Evolutionary conservation across 2,888 invertebrate genomes (phyloP), one percentile per base, ranked within the genome.

Genomic region (Micoletzkya japonica): DNA sequence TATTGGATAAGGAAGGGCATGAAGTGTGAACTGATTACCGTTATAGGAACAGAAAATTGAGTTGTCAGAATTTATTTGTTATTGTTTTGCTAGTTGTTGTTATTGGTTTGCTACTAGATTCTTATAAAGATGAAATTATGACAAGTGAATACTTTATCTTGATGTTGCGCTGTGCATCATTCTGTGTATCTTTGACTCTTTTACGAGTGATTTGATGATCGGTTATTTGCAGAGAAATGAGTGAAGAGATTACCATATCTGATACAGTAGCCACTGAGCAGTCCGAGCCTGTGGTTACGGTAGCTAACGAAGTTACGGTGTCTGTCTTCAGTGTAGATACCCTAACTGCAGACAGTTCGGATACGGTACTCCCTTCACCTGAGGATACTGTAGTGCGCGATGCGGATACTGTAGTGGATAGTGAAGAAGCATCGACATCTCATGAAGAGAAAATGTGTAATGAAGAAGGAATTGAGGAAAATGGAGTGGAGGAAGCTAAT

Each of bases 1-100:
- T 63, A 75, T 58, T 72, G 70, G 52, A 73, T 52, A 61, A 58
- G 72, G 57, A 63, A 59, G 57, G 50, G 52, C 50, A 56, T 10
- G 32, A 28, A 54, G 56, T 57, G 26, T 44, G 44, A 34, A 4
- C 7, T 68, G n/a, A n/a, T n/a, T n/a, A n/a, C n/a, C n/a, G n/a
- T n/a, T n/a, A n/a, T n/a, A n/a, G n/a, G n/a, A n/a, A n/a, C n/a
- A n/a, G n/a, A n/a, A n/a, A n/a, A n/a, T n/a, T 26, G 7, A 59
- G 20, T 59, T 30, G 59, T 59, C 39, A 39, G 37, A 39, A 28
- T 32, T 59, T 36, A 3, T 52, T 24, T 54, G 14, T n/a, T 57
- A 20, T 57, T 32, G 20, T 39, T 59, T 37, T 30, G 7, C 39
- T 20, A 36, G 58, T 58, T 58, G 26, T 30, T 4, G 2, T 58